Evolutionary conservation across 2,888 invertebrate species (phyloP).

Genomic region (Mechanitis messenoides): DNA sequence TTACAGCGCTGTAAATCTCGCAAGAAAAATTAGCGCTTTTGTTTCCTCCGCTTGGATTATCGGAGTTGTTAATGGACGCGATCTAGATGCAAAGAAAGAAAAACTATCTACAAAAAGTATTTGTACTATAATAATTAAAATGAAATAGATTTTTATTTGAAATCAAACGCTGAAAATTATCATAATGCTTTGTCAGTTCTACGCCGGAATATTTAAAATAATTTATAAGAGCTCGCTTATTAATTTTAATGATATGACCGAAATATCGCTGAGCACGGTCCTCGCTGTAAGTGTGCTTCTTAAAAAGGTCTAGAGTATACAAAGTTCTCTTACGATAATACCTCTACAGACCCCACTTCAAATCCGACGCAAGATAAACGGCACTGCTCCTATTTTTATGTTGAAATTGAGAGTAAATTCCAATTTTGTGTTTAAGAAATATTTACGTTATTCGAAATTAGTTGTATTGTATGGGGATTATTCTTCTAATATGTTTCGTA

Average conservation of each 20-base stretch:
- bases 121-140: background rate
- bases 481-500: constrained; percentile 4
- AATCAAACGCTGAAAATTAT: background rate
- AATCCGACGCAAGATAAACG: constrained; percentile 66
- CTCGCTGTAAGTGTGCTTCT: constrained; percentile 57
- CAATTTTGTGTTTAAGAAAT: constrained; percentile 36
- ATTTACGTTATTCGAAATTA: constrained; percentile 23
- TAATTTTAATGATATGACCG: constrained; percentile 67
- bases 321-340: constrained; percentile 65
- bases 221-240: constrained; percentile 48
- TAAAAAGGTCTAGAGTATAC: constrained; percentile 57
- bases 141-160: background rate
- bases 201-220: constrained; percentile 14
- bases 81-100: background rate
- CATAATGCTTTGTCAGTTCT: constrained; percentile 2
- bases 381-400: constrained; percentile 49
- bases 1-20: constrained; percentile 45
- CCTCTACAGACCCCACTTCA: constrained; percentile 58
- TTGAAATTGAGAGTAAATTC: constrained; percentile 24
- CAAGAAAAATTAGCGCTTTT: constrained; percentile 42
- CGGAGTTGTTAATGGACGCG: constrained; percentile 33
- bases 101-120: background rate
- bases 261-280: constrained; percentile 62
- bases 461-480: constrained; percentile 19
- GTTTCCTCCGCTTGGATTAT: constrained; percentile 42